Base-by-base conservation (phyloP, 2,113 vertebrate genomes). In the Asarcornis scutulata region DNA sequence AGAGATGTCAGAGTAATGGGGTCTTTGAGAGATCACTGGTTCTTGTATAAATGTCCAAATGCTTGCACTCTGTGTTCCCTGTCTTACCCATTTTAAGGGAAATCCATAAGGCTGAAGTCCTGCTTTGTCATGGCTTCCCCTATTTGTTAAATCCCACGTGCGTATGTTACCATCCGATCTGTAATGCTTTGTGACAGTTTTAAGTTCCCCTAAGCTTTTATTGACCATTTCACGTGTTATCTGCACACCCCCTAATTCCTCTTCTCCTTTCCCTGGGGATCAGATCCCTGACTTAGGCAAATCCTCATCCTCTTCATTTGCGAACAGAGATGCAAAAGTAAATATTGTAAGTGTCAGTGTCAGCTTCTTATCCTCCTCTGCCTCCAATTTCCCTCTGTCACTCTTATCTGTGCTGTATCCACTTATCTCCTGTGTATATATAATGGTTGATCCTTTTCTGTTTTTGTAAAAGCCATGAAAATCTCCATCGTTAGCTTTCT, bases 381-480 rank as follows among this genome's bases (percentile, higher is more conserved):
- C 77, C 86, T 95, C 88, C 91, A 95, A 71, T 96, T 96, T 97
- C 86, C 83, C 94, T 94, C 92, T 83, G 68, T 88, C 93, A 56
- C 60, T 91, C 89, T 94, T 88, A 86, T 86, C 73, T 90, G 82
- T 3, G 23, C 85, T 66, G 63, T 42, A 88, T 94, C 89, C 87
- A 88, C 83, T 92, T 94, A 96, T 83, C 84, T 93, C 64, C 77
- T 63, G 5, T 73, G 53, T 81, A 38, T 93, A 11, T 17, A 29
- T 86, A 95, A 92, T 66, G 76, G 52, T 56, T 55, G 71, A 75
- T 82, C 46, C 64, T 78, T 79, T 53, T 32, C 53, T 84, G 32
- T 80, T 95, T 52, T 63, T 88, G 88, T 96, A 50, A 91, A 71
- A 83, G 67, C 36, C 4, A 1, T 23, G 71, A 68, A 67, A 60